A percentile compares a stretch with the other conserved stretches of the same genome.
Evolutionary conservation across 2,113 vertebrate species (phyloP).

Genomic region (Sander vitreus): DNA sequence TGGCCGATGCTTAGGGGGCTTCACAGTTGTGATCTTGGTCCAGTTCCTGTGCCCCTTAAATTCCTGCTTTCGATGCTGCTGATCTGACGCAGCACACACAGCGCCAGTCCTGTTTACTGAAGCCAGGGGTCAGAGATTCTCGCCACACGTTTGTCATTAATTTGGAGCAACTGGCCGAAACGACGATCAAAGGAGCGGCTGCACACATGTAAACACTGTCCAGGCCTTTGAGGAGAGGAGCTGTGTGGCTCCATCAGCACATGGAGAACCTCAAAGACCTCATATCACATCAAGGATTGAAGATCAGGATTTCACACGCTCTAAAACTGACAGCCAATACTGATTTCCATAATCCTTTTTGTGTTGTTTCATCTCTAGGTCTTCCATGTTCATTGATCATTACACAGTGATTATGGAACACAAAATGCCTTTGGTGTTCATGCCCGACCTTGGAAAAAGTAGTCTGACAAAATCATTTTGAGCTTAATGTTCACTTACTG

Average conservation of each 20-base stretch:
- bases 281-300: background rate
- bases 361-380: background rate
- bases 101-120: constrained; percentile 60
- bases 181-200: constrained; percentile 39
- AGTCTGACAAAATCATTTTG: background rate
- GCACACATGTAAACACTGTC: constrained; percentile 29
- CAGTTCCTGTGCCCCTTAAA: constrained; percentile 50
- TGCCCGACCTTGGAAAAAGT: background rate
- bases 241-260: background rate
- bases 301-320: background rate
- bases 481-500: background rate
- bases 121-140: constrained; percentile 58
- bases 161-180: constrained; percentile 43
- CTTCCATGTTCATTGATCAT: background rate
- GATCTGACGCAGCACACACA: constrained; percentile 39
- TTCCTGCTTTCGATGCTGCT: constrained; percentile 47
- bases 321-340: background rate
- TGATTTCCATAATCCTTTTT: background rate
- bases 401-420: background rate
- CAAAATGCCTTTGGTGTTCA: background rate
- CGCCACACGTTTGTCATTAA: constrained; percentile 62
- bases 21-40: constrained; percentile 33
- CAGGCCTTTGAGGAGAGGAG: constrained; percentile 16
- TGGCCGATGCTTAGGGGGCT: constrained; percentile 6
- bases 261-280: constrained; percentile 2